These are phyloP conservation scores for Lepidurus packardi DNA, from an alignment of 1,140 invertebrate genomes.

Conservation along the genomic window DNA sequence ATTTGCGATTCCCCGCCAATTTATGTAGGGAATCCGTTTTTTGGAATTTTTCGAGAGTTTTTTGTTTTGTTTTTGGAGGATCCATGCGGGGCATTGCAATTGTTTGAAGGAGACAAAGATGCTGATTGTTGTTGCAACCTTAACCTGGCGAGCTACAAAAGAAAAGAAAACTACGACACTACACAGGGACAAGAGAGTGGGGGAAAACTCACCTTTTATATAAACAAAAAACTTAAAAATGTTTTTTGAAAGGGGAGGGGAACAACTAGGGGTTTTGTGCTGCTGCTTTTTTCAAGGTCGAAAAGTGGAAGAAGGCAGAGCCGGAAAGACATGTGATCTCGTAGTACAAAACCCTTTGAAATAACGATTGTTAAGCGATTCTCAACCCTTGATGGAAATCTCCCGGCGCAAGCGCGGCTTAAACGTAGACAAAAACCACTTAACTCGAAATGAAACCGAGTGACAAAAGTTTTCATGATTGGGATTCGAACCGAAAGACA, in stretches of 20 bases:
- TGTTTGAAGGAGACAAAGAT: background rate
- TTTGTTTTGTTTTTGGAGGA: background rate
- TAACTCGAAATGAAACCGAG: background rate
- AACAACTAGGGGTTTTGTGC: background rate
- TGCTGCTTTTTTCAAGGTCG: background rate
- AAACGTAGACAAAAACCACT: background rate
- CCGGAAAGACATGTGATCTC: slow-evolving; percentile 8
- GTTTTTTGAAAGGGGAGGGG: background rate
- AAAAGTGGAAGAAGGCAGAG: background rate
- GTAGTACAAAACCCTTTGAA: slow-evolving; percentile 7
- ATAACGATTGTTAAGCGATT: slow-evolving; percentile 6
- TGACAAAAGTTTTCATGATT: no score
- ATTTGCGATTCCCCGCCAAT: background rate
- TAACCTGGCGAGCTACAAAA: background rate
- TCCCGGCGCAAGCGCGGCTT: background rate
- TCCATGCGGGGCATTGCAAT: background rate
- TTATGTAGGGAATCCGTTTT: background rate
- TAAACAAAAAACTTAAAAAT: background rate
- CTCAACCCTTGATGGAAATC: background rate
- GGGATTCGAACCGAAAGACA: no score
- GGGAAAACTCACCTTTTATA: slow-evolving; percentile 12
- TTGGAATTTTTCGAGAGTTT: slow-evolving; percentile 1
- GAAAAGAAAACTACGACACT: background rate
- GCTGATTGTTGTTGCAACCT: slow-evolving; percentile 1
- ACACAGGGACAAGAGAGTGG: slow-evolving; percentile 5